Evolutionary conservation across 2,888 invertebrate genomes (phyloP).

Genomic region (Trichogramma dendrolimi): DNA sequence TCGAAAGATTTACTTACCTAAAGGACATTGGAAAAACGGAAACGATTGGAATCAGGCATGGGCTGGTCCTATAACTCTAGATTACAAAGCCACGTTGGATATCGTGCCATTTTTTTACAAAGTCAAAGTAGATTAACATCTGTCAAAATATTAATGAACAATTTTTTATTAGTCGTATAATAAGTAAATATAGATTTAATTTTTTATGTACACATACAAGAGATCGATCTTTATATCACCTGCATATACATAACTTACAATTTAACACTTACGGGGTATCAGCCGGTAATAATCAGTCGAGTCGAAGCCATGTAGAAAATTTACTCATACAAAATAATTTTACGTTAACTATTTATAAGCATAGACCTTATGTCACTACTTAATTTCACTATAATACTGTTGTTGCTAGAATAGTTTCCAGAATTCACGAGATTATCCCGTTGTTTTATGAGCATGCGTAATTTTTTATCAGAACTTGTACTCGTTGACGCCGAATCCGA

Average conservation of each 20-base stretch:
- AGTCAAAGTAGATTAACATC: slow-evolving; percentile 15
- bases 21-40: slow-evolving; percentile 69
- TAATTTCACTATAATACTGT: slow-evolving; percentile 53
- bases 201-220: slow-evolving; percentile 1
- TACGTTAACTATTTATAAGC: slow-evolving; percentile 45
- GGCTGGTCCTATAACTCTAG: slow-evolving; percentile 62
- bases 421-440: slow-evolving; percentile 54
- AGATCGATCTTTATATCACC: too few relatives aligned
- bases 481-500: slow-evolving; percentile 31
- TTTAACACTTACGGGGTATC: not conserved
- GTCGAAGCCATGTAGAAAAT: not conserved
- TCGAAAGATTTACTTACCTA: slow-evolving; percentile 73
- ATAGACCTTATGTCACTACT: slow-evolving; percentile 57
- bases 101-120: slow-evolving; percentile 65
- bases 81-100: slow-evolving; percentile 66
- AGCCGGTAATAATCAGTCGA: too few relatives aligned
- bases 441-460: slow-evolving; percentile 54
- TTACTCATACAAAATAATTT: not conserved
- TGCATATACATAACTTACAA: slow-evolving; percentile 3
- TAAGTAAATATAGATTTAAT: slow-evolving; percentile 1
- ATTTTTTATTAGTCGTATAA: not conserved
- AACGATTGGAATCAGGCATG: slow-evolving; percentile 43
- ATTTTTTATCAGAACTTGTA: slow-evolving; percentile 52
- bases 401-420: slow-evolving; percentile 54
- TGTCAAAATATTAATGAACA: not conserved